phyloP scores from a whole-genome alignment of 2,113 vertebrate genomes.

The Hymenochirus boettgeri region DNA sequence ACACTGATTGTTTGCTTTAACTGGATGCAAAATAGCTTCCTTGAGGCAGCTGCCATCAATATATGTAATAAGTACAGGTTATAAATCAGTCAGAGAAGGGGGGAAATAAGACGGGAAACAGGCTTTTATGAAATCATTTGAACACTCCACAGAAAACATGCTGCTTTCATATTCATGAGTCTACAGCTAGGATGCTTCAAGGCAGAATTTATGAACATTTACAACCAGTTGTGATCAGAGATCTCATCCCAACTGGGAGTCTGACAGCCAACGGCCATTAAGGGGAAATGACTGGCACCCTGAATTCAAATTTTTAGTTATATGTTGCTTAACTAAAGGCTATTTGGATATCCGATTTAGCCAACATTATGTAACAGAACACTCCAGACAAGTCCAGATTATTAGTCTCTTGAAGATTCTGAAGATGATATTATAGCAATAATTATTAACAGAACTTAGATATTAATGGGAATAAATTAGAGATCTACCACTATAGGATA shows the following conservation, averaged over 20 bases:
- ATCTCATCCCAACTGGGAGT: conserved; percentile 14
- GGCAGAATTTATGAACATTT: conserved; percentile 32
- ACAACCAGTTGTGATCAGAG: conserved; percentile 30
- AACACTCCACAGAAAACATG: conserved; percentile 25
- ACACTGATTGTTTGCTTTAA: conserved; percentile 24
- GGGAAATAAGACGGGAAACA: conserved; percentile 25
- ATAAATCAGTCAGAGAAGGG: conserved; percentile 27
- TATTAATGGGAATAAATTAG: no score
- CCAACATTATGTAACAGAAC: not conserved
- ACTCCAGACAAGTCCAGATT: not conserved
- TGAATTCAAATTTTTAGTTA: not conserved
- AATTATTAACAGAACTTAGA: no score
- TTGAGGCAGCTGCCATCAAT: conserved; percentile 28
- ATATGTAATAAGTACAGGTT: conserved; percentile 33
- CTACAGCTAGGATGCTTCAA: conserved; percentile 24
- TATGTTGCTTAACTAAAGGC: not conserved
- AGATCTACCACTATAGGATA: no score
- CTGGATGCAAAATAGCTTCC: conserved; percentile 36
- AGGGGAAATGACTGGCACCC: conserved; percentile 1
- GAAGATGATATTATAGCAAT: no score
- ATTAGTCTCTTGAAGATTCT: no score
- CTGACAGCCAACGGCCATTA: conserved; percentile 19
- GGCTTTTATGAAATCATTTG: conserved; percentile 42
- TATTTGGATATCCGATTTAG: not conserved
- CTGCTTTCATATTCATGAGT: conserved; percentile 35